Evolutionary conservation across 2,797 vertebrate species (phyloP), one percentile per base, ranked within the genome.

Genomic region (Pseudopleuronectes americanus): DNA sequence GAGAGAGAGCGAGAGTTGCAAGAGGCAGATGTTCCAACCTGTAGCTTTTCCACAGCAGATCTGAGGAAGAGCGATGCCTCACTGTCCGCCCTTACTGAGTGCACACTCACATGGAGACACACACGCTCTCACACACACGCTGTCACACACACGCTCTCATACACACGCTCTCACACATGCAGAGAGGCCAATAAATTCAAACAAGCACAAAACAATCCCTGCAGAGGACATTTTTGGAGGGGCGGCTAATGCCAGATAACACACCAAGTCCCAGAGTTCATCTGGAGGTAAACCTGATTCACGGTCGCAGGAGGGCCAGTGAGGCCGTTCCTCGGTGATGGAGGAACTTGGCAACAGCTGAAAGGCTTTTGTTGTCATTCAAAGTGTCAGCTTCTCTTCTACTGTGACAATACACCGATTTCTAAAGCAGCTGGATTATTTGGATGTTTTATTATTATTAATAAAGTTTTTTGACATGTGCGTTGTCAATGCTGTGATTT

Each of bases 201-300:
- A 73, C 52, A 31, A 76, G 78, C 76, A 88, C 79, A 90, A 91
- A 79, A 54, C 71, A 79, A 45, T 78, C 83, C 84, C 78, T 21
- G 9, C 73, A 74, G 81, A 1, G 66, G 71, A 81, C 72, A 51
- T 57, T 77, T 79, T 68, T 75, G 87, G 84, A 89, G 83, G 19
- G 24, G 52, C 48, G 14, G 57, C 66, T 31, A 48, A 80, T 57
- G 81, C 84, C 85, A 89, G 71, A 82, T 66, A 79, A 79, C 74
- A 83, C 12, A 81, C 28, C 57, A 52, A 73, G 64, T 45, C 58
- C 64, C 26, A 4, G 79, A 77, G 90, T 90, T 91, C 89, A 91
- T 80, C 80, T 49, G 45, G 83, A 91, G 89, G 85, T 87, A 83
- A 87, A 78, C 73, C 71, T 77, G 71, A 87, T 73, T 76, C 75